Conservation (phyloP, 2,113 vertebrate genomes). For the Callorhinus ursinus region DNA sequence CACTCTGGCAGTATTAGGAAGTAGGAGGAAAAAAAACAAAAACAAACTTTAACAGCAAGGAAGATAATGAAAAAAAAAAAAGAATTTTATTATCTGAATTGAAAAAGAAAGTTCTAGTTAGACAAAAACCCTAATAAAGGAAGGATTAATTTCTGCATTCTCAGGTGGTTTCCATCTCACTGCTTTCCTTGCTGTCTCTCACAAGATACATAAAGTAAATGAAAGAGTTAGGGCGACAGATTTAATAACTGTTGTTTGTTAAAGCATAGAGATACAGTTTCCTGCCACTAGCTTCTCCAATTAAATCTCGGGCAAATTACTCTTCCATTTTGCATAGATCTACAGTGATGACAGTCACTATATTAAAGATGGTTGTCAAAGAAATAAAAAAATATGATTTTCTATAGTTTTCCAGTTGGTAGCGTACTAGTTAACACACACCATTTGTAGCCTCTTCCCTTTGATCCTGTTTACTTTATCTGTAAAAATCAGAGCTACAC, state of each 20-base stretch:
- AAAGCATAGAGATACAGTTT: neutral
- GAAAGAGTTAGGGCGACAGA: neutral
- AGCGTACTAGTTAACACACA: neutral
- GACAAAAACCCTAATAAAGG: constrained; percentile 55
- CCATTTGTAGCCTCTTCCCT: neutral
- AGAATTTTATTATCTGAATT: constrained; percentile 24
- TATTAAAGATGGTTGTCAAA: constrained; percentile 1
- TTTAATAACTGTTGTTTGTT: constrained; percentile 55
- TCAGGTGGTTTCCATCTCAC: constrained; percentile 5
- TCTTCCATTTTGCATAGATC: neutral
- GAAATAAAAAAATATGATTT: constrained; percentile 1
- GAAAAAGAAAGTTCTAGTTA: neutral
- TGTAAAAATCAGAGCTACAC: constrained; percentile 32
- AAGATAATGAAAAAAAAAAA: neutral
- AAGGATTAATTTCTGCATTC: constrained; percentile 49
- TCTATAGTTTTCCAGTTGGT: neutral
- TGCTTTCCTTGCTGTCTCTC: neutral
- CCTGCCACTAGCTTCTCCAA: neutral
- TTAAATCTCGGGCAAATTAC: constrained; percentile 10
- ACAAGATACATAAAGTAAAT: constrained; percentile 15
- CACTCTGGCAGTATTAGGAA: neutral
- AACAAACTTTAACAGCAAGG: neutral
- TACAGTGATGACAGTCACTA: neutral
- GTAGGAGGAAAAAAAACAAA: neutral
- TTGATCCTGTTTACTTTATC: neutral